These are phyloP conservation scores for Hydrocynus forskahlii DNA, from an alignment of 2,797 vertebrate species.

Conservation along the genomic window DNA sequence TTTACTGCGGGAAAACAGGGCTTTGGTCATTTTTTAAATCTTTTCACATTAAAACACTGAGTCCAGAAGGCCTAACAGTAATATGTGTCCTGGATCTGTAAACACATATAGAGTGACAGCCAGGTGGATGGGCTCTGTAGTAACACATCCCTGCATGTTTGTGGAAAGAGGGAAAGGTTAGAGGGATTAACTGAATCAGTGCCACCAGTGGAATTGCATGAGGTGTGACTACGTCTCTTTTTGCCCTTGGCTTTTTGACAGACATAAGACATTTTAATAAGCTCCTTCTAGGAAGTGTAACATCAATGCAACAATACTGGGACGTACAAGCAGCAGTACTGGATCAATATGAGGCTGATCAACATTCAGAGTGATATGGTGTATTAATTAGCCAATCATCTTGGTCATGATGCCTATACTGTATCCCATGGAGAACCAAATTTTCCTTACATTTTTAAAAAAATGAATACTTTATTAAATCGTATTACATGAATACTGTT, in stretches of 20 bases:
- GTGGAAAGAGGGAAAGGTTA: constrained; percentile 29
- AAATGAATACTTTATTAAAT: too few species aligned
- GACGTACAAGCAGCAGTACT: not conserved
- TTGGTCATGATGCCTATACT: not conserved
- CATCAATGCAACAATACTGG: not conserved
- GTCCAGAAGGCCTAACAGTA: constrained; percentile 1
- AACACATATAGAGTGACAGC: constrained; percentile 21
- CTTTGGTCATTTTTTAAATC: not conserved
- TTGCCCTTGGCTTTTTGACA: constrained; percentile 23
- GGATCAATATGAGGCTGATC: not conserved
- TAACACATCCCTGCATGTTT: constrained; percentile 14
- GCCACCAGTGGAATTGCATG: constrained; percentile 33
- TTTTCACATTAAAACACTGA: not conserved
- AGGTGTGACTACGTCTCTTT: constrained; percentile 29
- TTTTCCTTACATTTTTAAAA: too few species aligned
- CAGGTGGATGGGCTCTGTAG: not conserved
- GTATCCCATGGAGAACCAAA: too few species aligned
- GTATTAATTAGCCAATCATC: not conserved
- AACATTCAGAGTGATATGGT: not conserved
- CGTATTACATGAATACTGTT: too few species aligned
- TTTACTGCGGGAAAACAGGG: not conserved
- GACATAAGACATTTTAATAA: not conserved
- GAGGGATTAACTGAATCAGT: constrained; percentile 43
- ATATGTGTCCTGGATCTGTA: constrained; percentile 12
- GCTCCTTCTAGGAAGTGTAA: not conserved